Percentiles rank a stretch among this genome's conserved stretches.
These are phyloP conservation scores for Delia radicum DNA, from an alignment of 1,140 invertebrate species.

Conservation along the genomic window DNA sequence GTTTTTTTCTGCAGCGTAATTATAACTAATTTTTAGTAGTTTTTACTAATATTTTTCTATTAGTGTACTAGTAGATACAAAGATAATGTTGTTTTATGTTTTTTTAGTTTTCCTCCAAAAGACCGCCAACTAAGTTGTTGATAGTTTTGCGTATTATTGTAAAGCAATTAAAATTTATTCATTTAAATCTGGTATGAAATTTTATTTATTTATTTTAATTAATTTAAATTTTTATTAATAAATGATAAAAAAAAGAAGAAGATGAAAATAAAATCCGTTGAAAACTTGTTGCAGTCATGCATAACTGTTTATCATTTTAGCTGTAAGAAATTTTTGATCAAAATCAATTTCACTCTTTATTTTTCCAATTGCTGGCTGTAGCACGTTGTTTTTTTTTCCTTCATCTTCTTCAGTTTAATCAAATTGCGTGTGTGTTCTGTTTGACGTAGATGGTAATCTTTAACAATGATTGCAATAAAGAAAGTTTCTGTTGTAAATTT, in stretches of 20 bases:
- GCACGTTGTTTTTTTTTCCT: not conserved
- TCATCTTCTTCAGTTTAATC: not conserved
- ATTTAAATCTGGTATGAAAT: not conserved
- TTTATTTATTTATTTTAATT: not conserved
- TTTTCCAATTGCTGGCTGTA: not conserved
- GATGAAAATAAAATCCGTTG: not conserved
- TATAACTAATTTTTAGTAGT: too few species aligned
- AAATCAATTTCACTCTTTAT: conserved; percentile 5
- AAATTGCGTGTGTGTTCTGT: conserved; percentile 3
- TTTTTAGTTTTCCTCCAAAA: too few species aligned
- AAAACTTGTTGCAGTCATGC: not conserved
- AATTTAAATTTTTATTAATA: not conserved
- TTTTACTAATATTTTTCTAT: too few species aligned
- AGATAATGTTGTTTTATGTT: too few species aligned
- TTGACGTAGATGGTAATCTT: not conserved
- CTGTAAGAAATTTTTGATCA: not conserved
- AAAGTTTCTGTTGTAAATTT: not conserved
- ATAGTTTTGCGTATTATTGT: not conserved
- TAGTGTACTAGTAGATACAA: too few species aligned
- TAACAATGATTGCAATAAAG: not conserved
- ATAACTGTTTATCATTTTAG: not conserved
- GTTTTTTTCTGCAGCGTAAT: too few species aligned
- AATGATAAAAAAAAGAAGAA: not conserved
- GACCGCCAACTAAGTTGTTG: conserved; percentile 16
- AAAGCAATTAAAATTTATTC: not conserved